phyloP scores from a whole-genome alignment of 2,797 vertebrate genomes.

The Peromyscus nudipes region DNA sequence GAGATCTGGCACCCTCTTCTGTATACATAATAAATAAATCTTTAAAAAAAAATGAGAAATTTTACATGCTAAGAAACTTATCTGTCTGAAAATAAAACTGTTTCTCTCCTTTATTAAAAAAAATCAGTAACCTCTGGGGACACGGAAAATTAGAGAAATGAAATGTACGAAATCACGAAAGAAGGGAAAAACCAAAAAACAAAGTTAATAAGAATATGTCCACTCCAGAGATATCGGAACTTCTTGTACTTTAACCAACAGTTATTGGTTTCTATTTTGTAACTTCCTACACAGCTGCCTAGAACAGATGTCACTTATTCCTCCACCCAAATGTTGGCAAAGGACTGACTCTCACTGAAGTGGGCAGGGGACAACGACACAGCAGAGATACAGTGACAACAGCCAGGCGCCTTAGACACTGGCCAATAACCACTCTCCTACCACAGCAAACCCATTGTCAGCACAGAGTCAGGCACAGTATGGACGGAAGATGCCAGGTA shows the following conservation, averaged over 20 bases:
- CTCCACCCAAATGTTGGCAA: constrained; percentile 50
- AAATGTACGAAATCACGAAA: constrained; percentile 63
- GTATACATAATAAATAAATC: no score
- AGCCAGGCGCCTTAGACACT: not conserved
- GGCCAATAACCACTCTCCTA: not conserved
- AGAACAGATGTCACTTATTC: constrained; percentile 43
- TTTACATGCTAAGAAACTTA: constrained; percentile 62
- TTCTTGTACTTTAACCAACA: constrained; percentile 45
- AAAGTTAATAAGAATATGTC: constrained; percentile 33
- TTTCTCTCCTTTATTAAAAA: constrained; percentile 49
- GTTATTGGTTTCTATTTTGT: constrained; percentile 66
- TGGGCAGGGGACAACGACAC: not conserved
- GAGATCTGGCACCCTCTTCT: no score
- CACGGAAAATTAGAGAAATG: constrained; percentile 52
- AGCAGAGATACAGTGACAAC: not conserved
- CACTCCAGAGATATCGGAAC: not conserved
- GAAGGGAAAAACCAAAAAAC: constrained; percentile 50
- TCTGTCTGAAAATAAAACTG: constrained; percentile 21
- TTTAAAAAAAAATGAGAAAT: no score
- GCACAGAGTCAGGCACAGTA: not conserved
- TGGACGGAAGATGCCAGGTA: constrained; percentile 13
- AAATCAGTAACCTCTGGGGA: not conserved
- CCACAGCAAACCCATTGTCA: constrained; percentile 36
- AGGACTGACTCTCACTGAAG: constrained; percentile 41
- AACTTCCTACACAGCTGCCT: constrained; percentile 35